Percentiles rank a stretch among this genome's conserved stretches.
These are phyloP conservation scores for Tetranychus urticae DNA, from an alignment of 1,140 invertebrate species.

Conservation along the genomic window DNA sequence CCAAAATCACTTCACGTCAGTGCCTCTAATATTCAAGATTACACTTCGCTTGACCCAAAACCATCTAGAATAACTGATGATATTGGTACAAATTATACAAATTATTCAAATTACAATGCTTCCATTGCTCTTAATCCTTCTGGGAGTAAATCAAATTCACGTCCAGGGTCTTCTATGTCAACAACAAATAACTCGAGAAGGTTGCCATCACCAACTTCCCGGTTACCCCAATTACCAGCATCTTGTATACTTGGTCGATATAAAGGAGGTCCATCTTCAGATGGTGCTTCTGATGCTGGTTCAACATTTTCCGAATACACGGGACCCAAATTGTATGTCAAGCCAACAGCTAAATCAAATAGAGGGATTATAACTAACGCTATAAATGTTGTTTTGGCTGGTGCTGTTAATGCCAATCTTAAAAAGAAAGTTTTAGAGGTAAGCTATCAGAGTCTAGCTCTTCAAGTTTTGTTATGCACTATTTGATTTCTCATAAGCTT, in stretches of 20 bases:
- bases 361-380: slow-evolving; percentile 89
- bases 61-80: not conserved
- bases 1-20: slow-evolving; percentile 14
- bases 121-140: not conserved
- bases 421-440: slow-evolving; percentile 69
- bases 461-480: not conserved
- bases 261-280: slow-evolving; percentile 9
- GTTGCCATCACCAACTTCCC: not conserved
- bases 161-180: not conserved
- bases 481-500: not conserved
- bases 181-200: not conserved
- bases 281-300: slow-evolving; percentile 13
- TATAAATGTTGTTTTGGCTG: slow-evolving; percentile 92
- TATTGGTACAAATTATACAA: not conserved
- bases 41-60: not conserved
- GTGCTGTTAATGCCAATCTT: slow-evolving; percentile 76
- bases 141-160: not conserved
- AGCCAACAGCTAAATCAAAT: slow-evolving; percentile 87
- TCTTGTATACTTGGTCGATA: not conserved
- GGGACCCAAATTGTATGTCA: slow-evolving; percentile 84
- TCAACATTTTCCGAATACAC: slow-evolving; percentile 15
- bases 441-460: not conserved
- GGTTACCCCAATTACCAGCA: not conserved
- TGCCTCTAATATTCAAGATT: not conserved
- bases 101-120: slow-evolving; percentile 2